These are phyloP conservation scores for Pollenia angustigena DNA, from an alignment of 2,888 invertebrate genomes.

Conservation along the genomic window DNA sequence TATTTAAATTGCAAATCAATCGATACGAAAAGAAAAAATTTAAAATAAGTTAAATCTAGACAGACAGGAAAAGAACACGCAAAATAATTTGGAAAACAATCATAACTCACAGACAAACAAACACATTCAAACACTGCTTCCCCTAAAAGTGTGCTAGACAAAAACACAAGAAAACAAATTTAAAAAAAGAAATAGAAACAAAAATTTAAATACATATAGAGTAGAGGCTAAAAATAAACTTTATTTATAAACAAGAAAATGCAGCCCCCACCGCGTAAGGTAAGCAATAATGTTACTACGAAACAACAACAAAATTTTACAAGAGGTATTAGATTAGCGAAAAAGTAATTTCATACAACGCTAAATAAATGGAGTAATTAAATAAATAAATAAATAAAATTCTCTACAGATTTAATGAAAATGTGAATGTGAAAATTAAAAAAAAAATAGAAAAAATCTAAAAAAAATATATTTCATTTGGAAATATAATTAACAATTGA, in stretches of 20 bases:
- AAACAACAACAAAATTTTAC: not conserved
- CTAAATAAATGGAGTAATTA: not conserved
- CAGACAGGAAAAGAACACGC: slow-evolving; percentile 25
- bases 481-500: too few species aligned
- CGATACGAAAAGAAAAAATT: slow-evolving; percentile 34
- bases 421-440: not conserved
- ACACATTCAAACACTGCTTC: slow-evolving; percentile 34
- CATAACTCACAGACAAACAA: slow-evolving; percentile 33
- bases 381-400: not conserved
- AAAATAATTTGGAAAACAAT: slow-evolving; percentile 62
- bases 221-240: slow-evolving; percentile 60
- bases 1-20: slow-evolving; percentile 58
- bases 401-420: not conserved
- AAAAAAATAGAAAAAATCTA: too few species aligned
- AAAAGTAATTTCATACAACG: slow-evolving; percentile 57
- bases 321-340: slow-evolving; percentile 50
- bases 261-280: slow-evolving; percentile 95
- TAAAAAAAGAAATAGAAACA: slow-evolving; percentile 32
- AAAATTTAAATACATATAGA: slow-evolving; percentile 57
- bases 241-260: slow-evolving; percentile 83
- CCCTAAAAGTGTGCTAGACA: slow-evolving; percentile 61
- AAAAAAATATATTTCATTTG: too few species aligned
- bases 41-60: slow-evolving; percentile 32
- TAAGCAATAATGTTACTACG: slow-evolving; percentile 84
- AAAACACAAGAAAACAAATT: slow-evolving; percentile 28